Percentiles rank a stretch among this genome's conserved stretches.
phyloP scores from a whole-genome alignment of 2,888 invertebrate species.

The Heteromyza rotundicornis region DNA sequence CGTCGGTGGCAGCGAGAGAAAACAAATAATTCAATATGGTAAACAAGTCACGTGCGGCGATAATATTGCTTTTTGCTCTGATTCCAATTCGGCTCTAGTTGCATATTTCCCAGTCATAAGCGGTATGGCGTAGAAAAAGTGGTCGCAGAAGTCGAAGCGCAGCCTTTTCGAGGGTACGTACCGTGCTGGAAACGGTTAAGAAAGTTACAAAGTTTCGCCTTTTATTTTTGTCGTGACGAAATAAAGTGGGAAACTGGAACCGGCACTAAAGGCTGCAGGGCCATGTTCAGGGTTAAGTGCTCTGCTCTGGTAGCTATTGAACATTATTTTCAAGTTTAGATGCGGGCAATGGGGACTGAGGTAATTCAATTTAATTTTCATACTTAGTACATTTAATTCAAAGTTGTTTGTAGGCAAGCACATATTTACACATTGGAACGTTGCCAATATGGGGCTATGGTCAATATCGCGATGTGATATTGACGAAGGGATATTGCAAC shows the following conservation, averaged over 20 bases:
- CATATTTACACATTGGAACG: background rate
- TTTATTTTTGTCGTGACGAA: background rate
- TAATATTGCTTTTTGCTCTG: conserved; percentile 45
- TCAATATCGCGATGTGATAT: too few relatives aligned
- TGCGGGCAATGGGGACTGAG: background rate
- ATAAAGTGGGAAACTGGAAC: background rate
- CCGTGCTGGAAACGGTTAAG: background rate
- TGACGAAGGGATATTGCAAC: too few relatives aligned
- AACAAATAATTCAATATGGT: conserved; percentile 54
- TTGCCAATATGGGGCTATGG: too few relatives aligned
- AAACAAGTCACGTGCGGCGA: conserved; percentile 54
- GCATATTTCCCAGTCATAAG: background rate
- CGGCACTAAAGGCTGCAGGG: background rate
- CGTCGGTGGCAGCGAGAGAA: conserved; percentile 39
- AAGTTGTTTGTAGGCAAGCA: background rate
- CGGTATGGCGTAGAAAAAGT: background rate
- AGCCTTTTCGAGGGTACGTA: too few relatives aligned
- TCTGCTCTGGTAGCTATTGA: too few relatives aligned
- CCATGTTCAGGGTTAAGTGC: background rate
- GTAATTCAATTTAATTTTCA: too few relatives aligned
- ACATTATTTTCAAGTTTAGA: background rate
- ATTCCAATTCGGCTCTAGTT: background rate
- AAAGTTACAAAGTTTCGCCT: background rate
- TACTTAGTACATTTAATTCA: too few relatives aligned
- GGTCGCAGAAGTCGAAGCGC: background rate